Evolutionary conservation across 1,140 invertebrate species (phyloP).

Genomic region (Platyscapa corneri): DNA sequence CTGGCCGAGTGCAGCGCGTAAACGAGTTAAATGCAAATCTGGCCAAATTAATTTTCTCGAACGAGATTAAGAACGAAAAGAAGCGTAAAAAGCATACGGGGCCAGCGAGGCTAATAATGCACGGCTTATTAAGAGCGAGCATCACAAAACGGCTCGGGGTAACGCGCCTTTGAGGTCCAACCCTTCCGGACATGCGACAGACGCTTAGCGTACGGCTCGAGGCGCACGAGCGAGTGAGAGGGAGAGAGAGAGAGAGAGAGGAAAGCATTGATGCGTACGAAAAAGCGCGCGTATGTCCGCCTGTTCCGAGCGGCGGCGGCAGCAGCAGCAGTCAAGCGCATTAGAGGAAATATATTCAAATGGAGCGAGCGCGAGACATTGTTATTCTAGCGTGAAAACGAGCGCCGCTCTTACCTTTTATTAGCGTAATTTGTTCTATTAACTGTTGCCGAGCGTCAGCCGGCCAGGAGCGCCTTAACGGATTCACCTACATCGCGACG

Average conservation of each 20-base stretch:
- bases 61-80: not conserved
- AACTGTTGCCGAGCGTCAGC: conserved; percentile 55
- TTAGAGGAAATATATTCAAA: conserved; percentile 60
- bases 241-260: conserved; percentile 3
- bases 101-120: not conserved
- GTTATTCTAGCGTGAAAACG: conserved; percentile 65
- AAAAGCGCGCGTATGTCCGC: conserved; percentile 56
- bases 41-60: not conserved
- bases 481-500: not conserved
- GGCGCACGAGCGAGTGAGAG: not conserved
- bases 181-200: conserved; percentile 42
- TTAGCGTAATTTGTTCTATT: conserved; percentile 62
- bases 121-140: not conserved
- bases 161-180: not conserved
- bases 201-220: conserved; percentile 6
- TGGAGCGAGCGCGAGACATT: conserved; percentile 52
- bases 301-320: conserved; percentile 15
- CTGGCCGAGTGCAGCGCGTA: not conserved
- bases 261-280: conserved; percentile 58
- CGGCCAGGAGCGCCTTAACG: conserved; percentile 8
- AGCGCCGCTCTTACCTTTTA: conserved; percentile 60
- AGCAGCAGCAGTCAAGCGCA: conserved; percentile 52
- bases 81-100: not conserved
- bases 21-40: not conserved
- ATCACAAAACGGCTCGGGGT: not conserved